A percentile compares a stretch with the other conserved stretches of the same genome.
phyloP scores from a whole-genome alignment of 1,140 invertebrate genomes.

The Nephotettix cincticeps region DNA sequence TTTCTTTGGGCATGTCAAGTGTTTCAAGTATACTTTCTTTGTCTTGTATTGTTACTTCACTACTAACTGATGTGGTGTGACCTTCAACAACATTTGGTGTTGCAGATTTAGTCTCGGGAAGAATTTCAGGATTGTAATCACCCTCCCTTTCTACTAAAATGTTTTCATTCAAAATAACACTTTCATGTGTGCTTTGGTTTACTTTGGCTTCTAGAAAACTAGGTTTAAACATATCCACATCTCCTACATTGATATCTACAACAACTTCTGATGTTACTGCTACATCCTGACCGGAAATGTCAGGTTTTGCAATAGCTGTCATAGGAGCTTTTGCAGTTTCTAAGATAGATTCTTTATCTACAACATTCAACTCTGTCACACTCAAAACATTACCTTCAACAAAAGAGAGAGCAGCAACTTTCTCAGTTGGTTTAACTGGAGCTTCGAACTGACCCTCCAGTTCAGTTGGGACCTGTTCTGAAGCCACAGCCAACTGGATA shows the following conservation, averaged over 20 bases:
- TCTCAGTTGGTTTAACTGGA: conserved; percentile 32
- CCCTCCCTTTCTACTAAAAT: conserved; percentile 54
- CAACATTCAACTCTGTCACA: conserved; percentile 35
- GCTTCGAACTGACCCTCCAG: conserved; percentile 37
- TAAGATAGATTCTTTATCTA: conserved; percentile 49
- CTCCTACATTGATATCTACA: conserved; percentile 45
- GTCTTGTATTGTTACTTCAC: conserved; percentile 41
- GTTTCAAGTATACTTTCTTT: conserved; percentile 36
- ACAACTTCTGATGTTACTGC: conserved; percentile 54
- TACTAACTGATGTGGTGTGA: conserved; percentile 48
- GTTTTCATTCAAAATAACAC: conserved; percentile 52
- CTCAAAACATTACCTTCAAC: conserved; percentile 36
- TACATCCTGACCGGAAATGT: conserved; percentile 52
- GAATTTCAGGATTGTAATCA: conserved; percentile 45
- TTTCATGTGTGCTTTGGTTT: conserved; percentile 49
- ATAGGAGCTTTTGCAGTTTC: conserved; percentile 37
- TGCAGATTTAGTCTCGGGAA: conserved; percentile 48
- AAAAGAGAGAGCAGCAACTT: conserved; percentile 34
- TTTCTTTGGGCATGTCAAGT: conserved; percentile 34
- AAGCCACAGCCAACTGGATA: conserved; percentile 53
- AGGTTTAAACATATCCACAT: conserved; percentile 44
- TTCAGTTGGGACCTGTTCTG: conserved; percentile 54
- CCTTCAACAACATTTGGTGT: conserved; percentile 45
- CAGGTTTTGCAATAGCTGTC: conserved; percentile 49
- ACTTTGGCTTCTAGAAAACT: conserved; percentile 48